phyloP scores from a whole-genome alignment of 53 echinoderm and acorn worm species.

The Zoroaster sp. region DNA sequence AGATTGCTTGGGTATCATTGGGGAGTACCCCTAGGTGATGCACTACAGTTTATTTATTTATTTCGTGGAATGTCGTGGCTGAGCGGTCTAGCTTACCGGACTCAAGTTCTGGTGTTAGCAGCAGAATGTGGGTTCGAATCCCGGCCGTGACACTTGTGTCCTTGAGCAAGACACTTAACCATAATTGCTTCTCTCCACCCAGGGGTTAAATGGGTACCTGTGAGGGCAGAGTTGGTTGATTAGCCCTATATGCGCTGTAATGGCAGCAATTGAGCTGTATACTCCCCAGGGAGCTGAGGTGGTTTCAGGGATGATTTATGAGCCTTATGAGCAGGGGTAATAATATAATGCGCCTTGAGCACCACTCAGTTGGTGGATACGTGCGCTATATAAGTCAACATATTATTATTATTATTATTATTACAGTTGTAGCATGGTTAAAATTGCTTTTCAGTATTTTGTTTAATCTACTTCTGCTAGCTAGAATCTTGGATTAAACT shows the following conservation, averaged over 20 bases:
- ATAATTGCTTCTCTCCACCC: not conserved
- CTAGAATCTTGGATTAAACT: not conserved
- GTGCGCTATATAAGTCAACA: too few relatives aligned
- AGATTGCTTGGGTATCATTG: too few relatives aligned
- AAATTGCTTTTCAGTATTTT: not conserved
- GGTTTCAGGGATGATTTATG: not conserved
- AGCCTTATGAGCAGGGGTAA: too few relatives aligned
- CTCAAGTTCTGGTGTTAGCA: not conserved
- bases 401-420: not conserved
- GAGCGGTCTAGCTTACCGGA: not conserved
- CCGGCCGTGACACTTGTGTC: not conserved
- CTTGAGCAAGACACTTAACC: not conserved
- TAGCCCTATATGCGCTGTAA: not conserved
- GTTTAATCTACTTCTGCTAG: not conserved
- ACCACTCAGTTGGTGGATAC: too few relatives aligned
- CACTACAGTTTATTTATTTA: too few relatives aligned
- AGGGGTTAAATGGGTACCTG: not conserved
- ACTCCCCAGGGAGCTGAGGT: not conserved
- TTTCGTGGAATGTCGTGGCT: too few relatives aligned
- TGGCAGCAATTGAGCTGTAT: not conserved
- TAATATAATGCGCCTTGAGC: too few relatives aligned
- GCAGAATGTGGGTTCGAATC: not conserved
- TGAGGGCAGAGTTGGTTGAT: not conserved
- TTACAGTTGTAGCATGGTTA: not conserved
- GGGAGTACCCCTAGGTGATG: too few relatives aligned